Conservation (phyloP, 2,113 vertebrate species). For the Saccopteryx bilineata region DNA sequence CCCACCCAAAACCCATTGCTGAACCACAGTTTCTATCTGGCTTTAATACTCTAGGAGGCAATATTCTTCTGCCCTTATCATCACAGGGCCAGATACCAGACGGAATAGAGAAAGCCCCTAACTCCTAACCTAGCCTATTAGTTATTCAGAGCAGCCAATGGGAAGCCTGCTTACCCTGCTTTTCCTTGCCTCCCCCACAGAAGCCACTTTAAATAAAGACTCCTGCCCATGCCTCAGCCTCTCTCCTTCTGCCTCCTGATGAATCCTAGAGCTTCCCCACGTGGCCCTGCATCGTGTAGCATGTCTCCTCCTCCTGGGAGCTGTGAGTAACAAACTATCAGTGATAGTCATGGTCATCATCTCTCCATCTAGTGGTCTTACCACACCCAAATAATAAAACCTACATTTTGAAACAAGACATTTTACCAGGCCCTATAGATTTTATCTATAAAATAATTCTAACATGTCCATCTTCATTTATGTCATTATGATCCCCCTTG, state of each 20-base stretch:
- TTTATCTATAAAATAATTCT: constrained; percentile 37
- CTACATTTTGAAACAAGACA: background rate
- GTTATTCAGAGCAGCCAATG: background rate
- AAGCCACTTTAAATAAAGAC: background rate
- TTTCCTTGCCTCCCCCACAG: background rate
- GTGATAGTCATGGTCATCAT: background rate
- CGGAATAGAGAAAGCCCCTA: background rate
- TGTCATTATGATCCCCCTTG: background rate
- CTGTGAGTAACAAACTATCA: background rate
- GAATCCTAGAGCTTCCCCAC: background rate
- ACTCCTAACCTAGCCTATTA: background rate
- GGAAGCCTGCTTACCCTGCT: too few species aligned
- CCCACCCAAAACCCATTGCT: background rate
- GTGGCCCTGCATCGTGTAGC: background rate
- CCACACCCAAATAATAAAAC: background rate
- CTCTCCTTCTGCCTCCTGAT: background rate
- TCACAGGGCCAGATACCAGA: background rate
- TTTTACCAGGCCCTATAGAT: background rate
- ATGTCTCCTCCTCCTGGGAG: background rate
- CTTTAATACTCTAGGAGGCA: background rate
- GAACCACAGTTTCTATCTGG: background rate
- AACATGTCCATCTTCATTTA: background rate
- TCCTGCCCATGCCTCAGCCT: background rate
- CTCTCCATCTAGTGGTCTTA: background rate
- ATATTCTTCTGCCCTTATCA: background rate